phyloP scores from a whole-genome alignment of 2,888 invertebrate genomes.

The Drosophila bunnanda region DNA sequence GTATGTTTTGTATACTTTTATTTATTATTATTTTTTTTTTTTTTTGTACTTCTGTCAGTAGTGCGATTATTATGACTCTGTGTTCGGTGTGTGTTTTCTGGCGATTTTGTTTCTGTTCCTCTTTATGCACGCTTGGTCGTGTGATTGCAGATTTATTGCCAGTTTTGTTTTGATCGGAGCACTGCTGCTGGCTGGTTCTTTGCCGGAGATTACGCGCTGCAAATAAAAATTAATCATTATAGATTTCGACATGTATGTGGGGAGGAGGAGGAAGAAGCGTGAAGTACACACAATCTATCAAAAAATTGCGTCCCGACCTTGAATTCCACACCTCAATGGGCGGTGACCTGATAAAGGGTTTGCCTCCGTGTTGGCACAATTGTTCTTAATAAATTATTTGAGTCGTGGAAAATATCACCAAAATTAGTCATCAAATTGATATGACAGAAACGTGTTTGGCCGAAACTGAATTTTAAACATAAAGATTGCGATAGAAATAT shows the following conservation, averaged over 20 bases:
- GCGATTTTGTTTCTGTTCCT: slow-evolving; percentile 48
- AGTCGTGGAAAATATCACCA: not conserved
- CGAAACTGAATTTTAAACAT: not conserved
- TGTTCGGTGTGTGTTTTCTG: slow-evolving; percentile 9
- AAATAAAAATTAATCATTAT: slow-evolving; percentile 72
- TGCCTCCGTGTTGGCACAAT: slow-evolving; percentile 8
- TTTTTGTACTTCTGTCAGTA: slow-evolving; percentile 21
- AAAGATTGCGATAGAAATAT: not conserved
- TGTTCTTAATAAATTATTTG: not conserved
- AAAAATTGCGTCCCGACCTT: slow-evolving; percentile 2
- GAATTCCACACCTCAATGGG: slow-evolving; percentile 18
- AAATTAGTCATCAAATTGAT: not conserved
- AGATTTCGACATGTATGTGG: slow-evolving; percentile 33
- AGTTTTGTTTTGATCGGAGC: slow-evolving; percentile 42
- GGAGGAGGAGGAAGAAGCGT: slow-evolving; percentile 9
- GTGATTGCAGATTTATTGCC: slow-evolving; percentile 43
- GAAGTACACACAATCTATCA: slow-evolving; percentile 16
- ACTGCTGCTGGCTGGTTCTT: slow-evolving; percentile 28
- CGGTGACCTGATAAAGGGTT: slow-evolving; percentile 13
- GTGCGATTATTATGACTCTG: slow-evolving; percentile 13
- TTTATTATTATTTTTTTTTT: slow-evolving; percentile 17
- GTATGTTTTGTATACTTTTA: slow-evolving; percentile 21
- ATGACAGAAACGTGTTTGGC: too few relatives aligned
- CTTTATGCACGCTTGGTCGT: slow-evolving; percentile 50
- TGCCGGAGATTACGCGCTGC: slow-evolving; percentile 67